Evolutionary conservation across 2,797 vertebrate genomes (phyloP).

Genomic region (Chelidonichthys spinosus): DNA sequence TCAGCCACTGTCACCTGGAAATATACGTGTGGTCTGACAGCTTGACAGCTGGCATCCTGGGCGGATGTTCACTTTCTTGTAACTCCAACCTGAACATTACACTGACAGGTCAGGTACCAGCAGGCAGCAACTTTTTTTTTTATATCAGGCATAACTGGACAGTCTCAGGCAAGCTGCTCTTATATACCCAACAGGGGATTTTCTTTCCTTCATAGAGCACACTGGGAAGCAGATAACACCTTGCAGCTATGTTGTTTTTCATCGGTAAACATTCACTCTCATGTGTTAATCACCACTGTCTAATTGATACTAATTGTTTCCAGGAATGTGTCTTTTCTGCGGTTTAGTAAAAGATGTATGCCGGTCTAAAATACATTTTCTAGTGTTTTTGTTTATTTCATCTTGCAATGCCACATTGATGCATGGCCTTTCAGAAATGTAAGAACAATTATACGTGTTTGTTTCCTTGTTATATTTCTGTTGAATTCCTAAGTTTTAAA

Average conservation of each 20-base stretch:
- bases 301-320: not conserved
- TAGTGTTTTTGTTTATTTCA: not conserved
- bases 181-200: slow-evolving; percentile 20
- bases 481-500: not conserved
- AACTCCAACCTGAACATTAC: slow-evolving; percentile 45
- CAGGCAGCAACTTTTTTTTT: slow-evolving; percentile 5
- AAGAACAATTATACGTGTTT: not conserved
- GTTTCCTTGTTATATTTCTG: not conserved
- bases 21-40: slow-evolving; percentile 62
- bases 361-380: not conserved
- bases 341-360: not conserved
- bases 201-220: slow-evolving; percentile 5
- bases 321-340: not conserved
- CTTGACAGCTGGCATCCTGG: slow-evolving; percentile 64
- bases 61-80: slow-evolving; percentile 50
- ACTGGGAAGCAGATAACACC: slow-evolving; percentile 5
- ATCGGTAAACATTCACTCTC: not conserved
- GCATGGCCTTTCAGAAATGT: not conserved
- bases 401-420: not conserved
- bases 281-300: not conserved
- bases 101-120: slow-evolving; percentile 52
- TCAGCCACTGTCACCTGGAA: slow-evolving; percentile 64
- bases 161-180: slow-evolving; percentile 21
- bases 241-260: slow-evolving; percentile 20
- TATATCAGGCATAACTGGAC: slow-evolving; percentile 29